phyloP scores from a whole-genome alignment of 2,888 invertebrate genomes.

The Bellardia pandia region DNA sequence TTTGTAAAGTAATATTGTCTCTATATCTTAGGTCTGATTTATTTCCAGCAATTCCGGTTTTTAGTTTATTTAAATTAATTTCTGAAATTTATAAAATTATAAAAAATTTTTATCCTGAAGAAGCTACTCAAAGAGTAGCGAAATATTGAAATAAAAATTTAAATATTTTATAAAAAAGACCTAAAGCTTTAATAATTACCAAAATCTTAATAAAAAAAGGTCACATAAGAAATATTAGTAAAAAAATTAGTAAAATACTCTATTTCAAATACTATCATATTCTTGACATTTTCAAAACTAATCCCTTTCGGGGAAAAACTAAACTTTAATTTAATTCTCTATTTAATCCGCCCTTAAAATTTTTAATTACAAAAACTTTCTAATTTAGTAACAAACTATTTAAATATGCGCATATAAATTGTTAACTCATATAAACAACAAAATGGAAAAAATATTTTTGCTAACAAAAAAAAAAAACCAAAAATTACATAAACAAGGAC shows the following conservation, averaged over 20 bases:
- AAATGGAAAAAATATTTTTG: conserved; percentile 1
- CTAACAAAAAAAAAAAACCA: background rate
- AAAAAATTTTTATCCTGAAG: no score
- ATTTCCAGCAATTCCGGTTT: no score
- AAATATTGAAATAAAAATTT: no score
- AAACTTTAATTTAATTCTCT: conserved; percentile 22
- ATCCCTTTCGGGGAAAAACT: background rate
- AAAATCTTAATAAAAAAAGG: no score
- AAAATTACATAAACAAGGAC: conserved; percentile 22
- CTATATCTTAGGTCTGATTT: no score
- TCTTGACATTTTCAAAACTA: background rate
- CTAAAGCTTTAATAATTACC: no score
- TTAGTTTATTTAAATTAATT: no score
- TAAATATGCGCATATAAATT: conserved; percentile 50
- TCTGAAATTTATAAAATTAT: no score
- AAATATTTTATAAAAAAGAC: no score
- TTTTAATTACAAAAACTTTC: conserved; percentile 57
- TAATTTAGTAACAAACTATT: conserved; percentile 44
- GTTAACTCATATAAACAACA: conserved; percentile 1
- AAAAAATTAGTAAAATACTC: background rate
- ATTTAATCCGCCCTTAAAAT: conserved; percentile 17
- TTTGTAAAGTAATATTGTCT: no score
- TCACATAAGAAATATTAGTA: no score
- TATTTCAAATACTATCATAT: background rate
- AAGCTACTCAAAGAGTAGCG: no score